Base-by-base conservation (phyloP, 2,113 vertebrate genomes). In the Phoenicopterus ruber region DNA sequence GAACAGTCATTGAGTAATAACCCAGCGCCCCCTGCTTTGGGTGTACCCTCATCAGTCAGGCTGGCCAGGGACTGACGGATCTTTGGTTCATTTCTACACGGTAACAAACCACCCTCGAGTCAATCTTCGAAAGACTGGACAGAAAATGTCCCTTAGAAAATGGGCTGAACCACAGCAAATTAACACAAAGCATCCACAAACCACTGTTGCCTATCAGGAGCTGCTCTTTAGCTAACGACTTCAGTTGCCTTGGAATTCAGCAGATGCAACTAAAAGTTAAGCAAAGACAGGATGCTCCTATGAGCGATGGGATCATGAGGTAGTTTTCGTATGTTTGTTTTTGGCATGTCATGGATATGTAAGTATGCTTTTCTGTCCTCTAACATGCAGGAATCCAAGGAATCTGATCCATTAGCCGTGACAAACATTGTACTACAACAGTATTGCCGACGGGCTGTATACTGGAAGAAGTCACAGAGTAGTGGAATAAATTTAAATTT, bases 321-420 rank as follows among this genome's bases (percentile, higher is more conserved):
- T 9, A 47, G 47, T 17, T 62, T 28, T 32, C 9, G 0, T 42
- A 11, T 6, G 18, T 44, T 54, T n/a, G 52, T 5, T 83, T 81
- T 36, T n/a, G 55, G 42, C 57, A n/a, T 61, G 54, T 61, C 47
- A 59, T 6, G 1, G 34, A 11, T 42, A 25, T 0, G 0, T 3
- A 22, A 21, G 7, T 17, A 12, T 29, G 46, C 31, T 55, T 54
- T 47, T 46, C 52, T n/a, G 18, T 17, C 47, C 22, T 25, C 31
- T 20, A 47, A 36, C 28, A 24, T 11, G 5, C 47, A 54, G 32
- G 32, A 42, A 34, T 15, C n/a, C 19, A 17, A 67, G 34, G n/a
- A 36, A n/a, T 40, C 54, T 34, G 46, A 32, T 36, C 44, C 47
- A 42, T 20, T 22, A 58, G 52, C 13, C 16, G 15, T 15, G n/a